These are phyloP conservation scores for Rhyacophila evoluta DNA, from an alignment of 2,888 invertebrate genomes.

Conservation along the genomic window DNA sequence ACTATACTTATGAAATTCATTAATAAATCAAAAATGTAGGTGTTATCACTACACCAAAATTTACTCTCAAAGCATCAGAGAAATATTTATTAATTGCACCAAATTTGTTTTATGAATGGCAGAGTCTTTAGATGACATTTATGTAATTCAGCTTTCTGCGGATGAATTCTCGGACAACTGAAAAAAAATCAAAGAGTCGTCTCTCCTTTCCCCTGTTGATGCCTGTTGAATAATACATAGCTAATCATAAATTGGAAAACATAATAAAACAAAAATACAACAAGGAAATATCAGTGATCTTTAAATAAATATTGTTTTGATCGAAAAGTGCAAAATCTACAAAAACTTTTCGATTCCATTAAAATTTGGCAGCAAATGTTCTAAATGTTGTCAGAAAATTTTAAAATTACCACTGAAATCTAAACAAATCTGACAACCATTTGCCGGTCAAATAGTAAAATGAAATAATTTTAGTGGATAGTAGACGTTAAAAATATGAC, in stretches of 20 bases:
- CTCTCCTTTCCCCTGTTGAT: not conserved
- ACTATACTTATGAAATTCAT: no score
- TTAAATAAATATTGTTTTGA: not conserved
- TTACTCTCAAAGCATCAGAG: not conserved
- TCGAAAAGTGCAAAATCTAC: not conserved
- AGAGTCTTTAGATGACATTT: not conserved
- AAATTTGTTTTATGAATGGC: not conserved
- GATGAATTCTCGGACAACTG: not conserved
- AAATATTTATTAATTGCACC: not conserved
- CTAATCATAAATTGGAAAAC: not conserved
- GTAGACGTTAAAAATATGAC: not conserved
- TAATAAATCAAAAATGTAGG: no score
- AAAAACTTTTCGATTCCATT: not conserved
- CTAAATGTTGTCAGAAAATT: not conserved
- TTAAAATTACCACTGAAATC: not conserved
- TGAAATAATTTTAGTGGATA: slow-evolving; percentile 14
- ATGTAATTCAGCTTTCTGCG: not conserved
- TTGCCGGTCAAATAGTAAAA: not conserved
- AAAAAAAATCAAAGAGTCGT: not conserved
- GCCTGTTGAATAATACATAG: not conserved
- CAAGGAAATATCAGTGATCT: not conserved
- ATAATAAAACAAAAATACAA: not conserved
- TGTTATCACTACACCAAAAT: no score
- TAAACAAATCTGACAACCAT: not conserved
- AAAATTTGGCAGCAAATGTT: not conserved